Evolutionary conservation across 2,888 invertebrate species (phyloP), one percentile per base, ranked within the genome.

Genomic region (Meghimatium bilineatum): DNA sequence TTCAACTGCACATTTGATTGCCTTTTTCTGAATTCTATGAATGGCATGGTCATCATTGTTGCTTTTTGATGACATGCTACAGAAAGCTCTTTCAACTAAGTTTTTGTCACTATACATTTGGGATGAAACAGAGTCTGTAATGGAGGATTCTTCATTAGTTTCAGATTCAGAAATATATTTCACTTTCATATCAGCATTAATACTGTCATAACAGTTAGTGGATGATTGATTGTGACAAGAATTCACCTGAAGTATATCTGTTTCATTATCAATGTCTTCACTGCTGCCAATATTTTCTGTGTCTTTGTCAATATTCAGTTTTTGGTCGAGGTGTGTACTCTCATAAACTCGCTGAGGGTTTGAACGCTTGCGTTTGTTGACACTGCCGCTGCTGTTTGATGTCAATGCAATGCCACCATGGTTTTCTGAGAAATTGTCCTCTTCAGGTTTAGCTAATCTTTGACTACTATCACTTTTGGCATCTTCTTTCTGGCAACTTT

Each of bases 301-400:
- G 90, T 36, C 66, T 69, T 75, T 75, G 63, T 71, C 69, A 74
- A 67, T 52, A 6, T 32, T 60, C 14, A 67, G 38, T 29, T 67
- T 76, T 90, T 86, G 87, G 83, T 93, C 91, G 83, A 93, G 87
- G 87, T 93, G 93, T 20, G 92, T 88, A 12, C 97, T 97, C 14
- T 98, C 98, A 94, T 98, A 98, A 8, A 98, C 97, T 97, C 98
- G 98, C 94, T 99, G 98, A 1, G 99, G 98, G 81, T 98, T 98
- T 0, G 97, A 98, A 0, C 98, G 97, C 94, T 99, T 99, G 91
- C 98, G 95, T 87, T 91, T 92, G 88, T 93, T 93, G 26, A 91
- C 91, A 23, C 88, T 69, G 14, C 89, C 20, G 87, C 83, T 49
- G 88, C 86, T 14, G 85, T 77, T 26, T 76, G 83, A 26, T 82